Conservation (phyloP, 2,797 vertebrate species). For the Cossypha dichroa region DNA sequence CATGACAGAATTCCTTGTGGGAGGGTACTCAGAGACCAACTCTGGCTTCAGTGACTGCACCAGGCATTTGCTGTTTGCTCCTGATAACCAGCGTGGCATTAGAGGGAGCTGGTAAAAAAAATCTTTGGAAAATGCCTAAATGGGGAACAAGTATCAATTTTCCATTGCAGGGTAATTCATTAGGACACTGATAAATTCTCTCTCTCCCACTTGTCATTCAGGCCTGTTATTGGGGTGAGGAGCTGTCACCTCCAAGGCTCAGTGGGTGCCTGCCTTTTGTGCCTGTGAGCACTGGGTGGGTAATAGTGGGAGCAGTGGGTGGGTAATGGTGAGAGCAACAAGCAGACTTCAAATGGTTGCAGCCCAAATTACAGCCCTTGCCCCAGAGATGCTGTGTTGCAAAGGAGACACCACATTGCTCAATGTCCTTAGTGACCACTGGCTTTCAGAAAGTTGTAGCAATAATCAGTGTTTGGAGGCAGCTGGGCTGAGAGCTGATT, state of each 20-base stretch:
- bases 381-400: constrained; percentile 11
- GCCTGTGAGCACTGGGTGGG: not conserved
- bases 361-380: not conserved
- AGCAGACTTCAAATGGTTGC: not conserved
- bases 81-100: not conserved
- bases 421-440: not conserved
- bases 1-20: not conserved
- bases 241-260: not conserved
- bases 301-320: not conserved
- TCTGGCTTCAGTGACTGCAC: not conserved
- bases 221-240: not conserved
- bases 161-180: not conserved
- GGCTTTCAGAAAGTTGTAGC: not conserved
- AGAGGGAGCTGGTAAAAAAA: not conserved
- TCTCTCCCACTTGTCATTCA: not conserved
- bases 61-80: not conserved
- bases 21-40: not conserved
- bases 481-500: not conserved
- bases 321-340: not conserved
- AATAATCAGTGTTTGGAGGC: not conserved
- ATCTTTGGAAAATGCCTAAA: not conserved
- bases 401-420: not conserved
- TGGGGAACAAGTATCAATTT: not conserved
- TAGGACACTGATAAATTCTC: not conserved
- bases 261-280: not conserved